Conservation (phyloP, 2,113 vertebrate species). For the Myodes glareolus region DNA sequence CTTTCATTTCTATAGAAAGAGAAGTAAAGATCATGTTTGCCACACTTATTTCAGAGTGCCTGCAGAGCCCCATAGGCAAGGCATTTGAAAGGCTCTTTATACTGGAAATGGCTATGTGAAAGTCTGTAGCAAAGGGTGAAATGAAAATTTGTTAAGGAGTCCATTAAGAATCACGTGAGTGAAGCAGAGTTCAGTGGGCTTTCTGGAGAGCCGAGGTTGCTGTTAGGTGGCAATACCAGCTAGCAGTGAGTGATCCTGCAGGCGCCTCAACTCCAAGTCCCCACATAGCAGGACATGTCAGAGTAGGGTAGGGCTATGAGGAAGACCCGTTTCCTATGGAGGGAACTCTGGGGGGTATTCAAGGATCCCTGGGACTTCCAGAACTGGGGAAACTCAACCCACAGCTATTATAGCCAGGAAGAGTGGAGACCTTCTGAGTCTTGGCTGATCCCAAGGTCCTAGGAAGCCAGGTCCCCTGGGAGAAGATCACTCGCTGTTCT, state of each 20-base stretch:
- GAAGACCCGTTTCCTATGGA: background rate
- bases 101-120: background rate
- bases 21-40: constrained; percentile 31
- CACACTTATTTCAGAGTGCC: background rate
- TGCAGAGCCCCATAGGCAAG: constrained; percentile 35
- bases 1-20: constrained; percentile 33
- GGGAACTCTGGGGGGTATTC: background rate
- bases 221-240: background rate
- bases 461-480: background rate
- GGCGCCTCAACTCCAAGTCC: background rate
- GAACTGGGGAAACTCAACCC: background rate
- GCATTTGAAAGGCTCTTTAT: constrained; percentile 40
- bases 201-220: background rate
- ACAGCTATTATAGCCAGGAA: background rate
- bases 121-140: background rate
- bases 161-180: background rate
- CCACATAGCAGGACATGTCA: background rate
- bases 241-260: background rate
- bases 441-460: background rate
- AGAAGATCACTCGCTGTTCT: background rate
- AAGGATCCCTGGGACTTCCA: background rate
- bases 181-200: background rate
- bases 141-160: constrained; percentile 28
- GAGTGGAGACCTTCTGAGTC: background rate
- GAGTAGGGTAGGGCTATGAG: background rate